Evolutionary conservation across 1,140 invertebrate genomes (phyloP), one percentile per base, ranked within the genome.

Genomic region (Pseudomyrmex cubaensis): DNA sequence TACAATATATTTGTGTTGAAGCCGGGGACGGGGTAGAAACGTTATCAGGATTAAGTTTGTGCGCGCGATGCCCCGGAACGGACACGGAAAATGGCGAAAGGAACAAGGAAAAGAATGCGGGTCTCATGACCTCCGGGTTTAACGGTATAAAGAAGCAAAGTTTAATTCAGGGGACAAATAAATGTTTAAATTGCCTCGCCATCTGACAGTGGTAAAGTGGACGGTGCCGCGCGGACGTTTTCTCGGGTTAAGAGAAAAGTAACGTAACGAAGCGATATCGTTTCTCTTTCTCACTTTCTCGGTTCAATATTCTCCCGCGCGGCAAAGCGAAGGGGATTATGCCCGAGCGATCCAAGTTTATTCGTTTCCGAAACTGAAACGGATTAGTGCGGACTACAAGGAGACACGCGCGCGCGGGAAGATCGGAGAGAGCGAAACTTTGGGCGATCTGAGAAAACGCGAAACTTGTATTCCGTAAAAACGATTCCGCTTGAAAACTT

Each of bases 391-490:
- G 10, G 50, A 50, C 13, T 56, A 62, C 50, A 76, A 35, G 80
- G 44, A 64, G 66, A 80, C 63, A 13, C 66, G 20, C 35, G 35
- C 66, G 20, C 35, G 35, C 35, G 7, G n/a, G n/a, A 48, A n/a
- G 57, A 20, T 54, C 57, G 52, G 25, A 35, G 35, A 35, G 35
- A 7, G 35, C 62, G 15, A 69, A 89, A 89, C 82, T 90, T 89
- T 63, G 61, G 13, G 35, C 56, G 64, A 84, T 90, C 78, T 67
- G 62, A 63, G 35, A 35, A 35, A 35, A 54, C 54, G 20, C 13
- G 25, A 85, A 91, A 91, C 89, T 91, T 91, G 88, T 35, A 7
- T 76, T 90, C 87, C 87, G 90, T 91, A 91, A 90, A 90, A 35
- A 35, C 35, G 88, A 90, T 87, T 85, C 85, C 83, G 72, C 85